These are phyloP conservation scores for Polydrusus tereticollis DNA, from an alignment of 2,888 invertebrate genomes.

Conservation along the genomic window DNA sequence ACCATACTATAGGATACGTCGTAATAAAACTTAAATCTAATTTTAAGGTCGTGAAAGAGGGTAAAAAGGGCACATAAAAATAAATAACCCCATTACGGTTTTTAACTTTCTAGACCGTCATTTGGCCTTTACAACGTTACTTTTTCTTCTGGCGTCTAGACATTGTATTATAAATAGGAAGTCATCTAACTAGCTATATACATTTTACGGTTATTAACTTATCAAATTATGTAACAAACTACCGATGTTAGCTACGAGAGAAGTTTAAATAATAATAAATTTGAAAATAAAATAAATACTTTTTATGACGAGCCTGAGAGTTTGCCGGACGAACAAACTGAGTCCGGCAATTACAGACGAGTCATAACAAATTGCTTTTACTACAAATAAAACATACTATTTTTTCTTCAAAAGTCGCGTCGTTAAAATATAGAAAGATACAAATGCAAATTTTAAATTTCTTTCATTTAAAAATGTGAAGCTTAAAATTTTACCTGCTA, in stretches of 20 bases:
- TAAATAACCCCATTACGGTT: conserved; percentile 25
- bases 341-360: too few species aligned
- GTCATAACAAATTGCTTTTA: too few species aligned
- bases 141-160: conserved; percentile 58
- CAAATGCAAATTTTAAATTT: too few species aligned
- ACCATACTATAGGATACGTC: background rate
- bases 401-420: too few species aligned
- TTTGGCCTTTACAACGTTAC: conserved; percentile 7
- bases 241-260: background rate
- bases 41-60: conserved; percentile 15
- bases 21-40: background rate
- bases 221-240: conserved; percentile 54
- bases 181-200: conserved; percentile 59
- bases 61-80: conserved; percentile 21
- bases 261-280: background rate
- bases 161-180: conserved; percentile 63
- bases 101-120: conserved; percentile 16
- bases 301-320: too few species aligned
- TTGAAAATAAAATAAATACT: too few species aligned
- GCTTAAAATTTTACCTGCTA: too few species aligned
- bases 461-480: too few species aligned
- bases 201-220: conserved; percentile 61
- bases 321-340: too few species aligned
- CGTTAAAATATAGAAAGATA: too few species aligned
- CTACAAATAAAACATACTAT: too few species aligned